A percentile compares a stretch with the other conserved stretches of the same genome.
phyloP scores from a whole-genome alignment of 2,797 vertebrate genomes.

The Gadopsis bispinosus region DNA sequence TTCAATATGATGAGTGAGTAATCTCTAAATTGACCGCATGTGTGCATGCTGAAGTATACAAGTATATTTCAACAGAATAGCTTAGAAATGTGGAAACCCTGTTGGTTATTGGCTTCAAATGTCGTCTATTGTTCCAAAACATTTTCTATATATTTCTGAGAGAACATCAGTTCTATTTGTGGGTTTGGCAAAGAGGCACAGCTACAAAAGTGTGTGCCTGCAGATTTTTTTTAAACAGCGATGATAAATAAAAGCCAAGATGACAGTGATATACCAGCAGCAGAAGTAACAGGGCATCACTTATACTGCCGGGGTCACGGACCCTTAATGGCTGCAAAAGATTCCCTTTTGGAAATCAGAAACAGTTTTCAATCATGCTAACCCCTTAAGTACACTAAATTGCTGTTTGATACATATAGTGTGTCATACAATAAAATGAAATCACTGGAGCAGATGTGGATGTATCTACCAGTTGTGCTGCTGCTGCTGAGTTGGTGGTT shows the following conservation, averaged over 20 bases:
- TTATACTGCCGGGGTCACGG: conserved; percentile 52
- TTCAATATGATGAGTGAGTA: background rate
- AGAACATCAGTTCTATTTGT: background rate
- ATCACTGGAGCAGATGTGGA: conserved; percentile 79
- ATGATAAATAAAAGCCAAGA: conserved; percentile 53
- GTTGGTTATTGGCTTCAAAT: background rate
- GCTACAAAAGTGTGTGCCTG: background rate
- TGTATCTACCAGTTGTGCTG: conserved; percentile 70
- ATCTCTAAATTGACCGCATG: background rate
- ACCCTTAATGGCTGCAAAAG: conserved; percentile 54
- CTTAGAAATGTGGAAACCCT: conserved; percentile 7
- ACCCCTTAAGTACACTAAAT: conserved; percentile 78
- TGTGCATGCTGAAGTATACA: background rate
- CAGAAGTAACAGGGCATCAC: conserved; percentile 41
- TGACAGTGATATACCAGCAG: conserved; percentile 58
- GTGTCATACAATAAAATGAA: conserved; percentile 79
- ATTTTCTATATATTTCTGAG: background rate
- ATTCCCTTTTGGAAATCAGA: conserved; percentile 67
- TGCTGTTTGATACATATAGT: conserved; percentile 79
- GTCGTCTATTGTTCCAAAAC: conserved; percentile 1
- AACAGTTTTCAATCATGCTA: conserved; percentile 73
- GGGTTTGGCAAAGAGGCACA: conserved; percentile 20
- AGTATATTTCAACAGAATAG: conserved; percentile 6
- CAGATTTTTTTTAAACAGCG: background rate
- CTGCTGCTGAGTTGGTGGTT: conserved; percentile 71